phyloP scores from a whole-genome alignment of 2,113 vertebrate species.

The Verasper variegatus region DNA sequence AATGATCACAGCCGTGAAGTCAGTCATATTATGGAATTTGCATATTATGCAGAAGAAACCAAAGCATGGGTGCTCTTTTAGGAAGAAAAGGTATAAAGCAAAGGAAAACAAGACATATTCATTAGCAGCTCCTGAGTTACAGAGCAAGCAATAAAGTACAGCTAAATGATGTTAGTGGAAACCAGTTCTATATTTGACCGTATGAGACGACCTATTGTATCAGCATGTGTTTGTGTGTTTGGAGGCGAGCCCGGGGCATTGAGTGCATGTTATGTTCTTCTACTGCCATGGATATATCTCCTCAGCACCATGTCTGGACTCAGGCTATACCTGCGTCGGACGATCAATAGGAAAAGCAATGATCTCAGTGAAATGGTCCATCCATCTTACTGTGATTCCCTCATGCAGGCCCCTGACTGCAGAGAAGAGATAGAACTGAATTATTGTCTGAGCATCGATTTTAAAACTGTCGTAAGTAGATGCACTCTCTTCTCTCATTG shows the following conservation, averaged over 20 bases:
- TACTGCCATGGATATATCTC: constrained; percentile 29
- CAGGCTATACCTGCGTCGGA: constrained; percentile 47
- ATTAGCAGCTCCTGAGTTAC: background rate
- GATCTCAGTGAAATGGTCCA: constrained; percentile 68
- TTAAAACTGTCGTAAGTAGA: constrained; percentile 50
- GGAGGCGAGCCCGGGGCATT: constrained; percentile 10
- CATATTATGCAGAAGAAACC: background rate
- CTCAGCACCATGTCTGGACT: constrained; percentile 47
- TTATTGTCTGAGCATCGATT: constrained; percentile 68
- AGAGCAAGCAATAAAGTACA: constrained; percentile 12
- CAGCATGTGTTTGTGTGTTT: constrained; percentile 30
- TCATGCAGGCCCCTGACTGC: constrained; percentile 36
- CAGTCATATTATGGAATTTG: background rate
- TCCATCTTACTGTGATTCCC: constrained; percentile 68
- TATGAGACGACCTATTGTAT: constrained; percentile 5
- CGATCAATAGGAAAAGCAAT: constrained; percentile 75
- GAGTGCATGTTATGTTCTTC: constrained; percentile 43
- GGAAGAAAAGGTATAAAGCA: background rate
- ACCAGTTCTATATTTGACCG: constrained; percentile 17
- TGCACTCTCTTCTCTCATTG: constrained; percentile 11
- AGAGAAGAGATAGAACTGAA: constrained; percentile 60
- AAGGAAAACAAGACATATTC: constrained; percentile 10
- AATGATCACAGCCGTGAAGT: background rate
- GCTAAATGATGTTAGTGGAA: constrained; percentile 12
- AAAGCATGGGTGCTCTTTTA: background rate